A percentile compares a stretch with the other conserved stretches of the same genome.
phyloP scores from a whole-genome alignment of 2,797 vertebrate genomes.

The Psittacula derbiana region DNA sequence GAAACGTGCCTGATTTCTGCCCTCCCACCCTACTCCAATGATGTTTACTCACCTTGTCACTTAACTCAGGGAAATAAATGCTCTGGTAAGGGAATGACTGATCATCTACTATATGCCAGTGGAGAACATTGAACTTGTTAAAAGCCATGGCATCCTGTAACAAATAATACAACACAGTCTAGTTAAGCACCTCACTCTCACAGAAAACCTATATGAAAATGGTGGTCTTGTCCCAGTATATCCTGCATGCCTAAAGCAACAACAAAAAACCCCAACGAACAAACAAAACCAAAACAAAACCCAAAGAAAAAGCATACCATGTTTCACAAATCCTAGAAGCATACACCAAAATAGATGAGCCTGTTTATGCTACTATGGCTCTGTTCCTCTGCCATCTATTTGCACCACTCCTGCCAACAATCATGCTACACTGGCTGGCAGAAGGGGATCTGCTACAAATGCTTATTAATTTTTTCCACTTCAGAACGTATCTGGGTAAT shows the following conservation, averaged over 20 bases:
- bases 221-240: neutral
- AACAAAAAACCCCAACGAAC: neutral
- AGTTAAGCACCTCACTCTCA: neutral
- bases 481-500: neutral
- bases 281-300: neutral
- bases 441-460: neutral
- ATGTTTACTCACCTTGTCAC: conserved; percentile 81
- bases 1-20: neutral
- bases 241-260: neutral
- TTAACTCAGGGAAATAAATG: conserved; percentile 86
- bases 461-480: neutral
- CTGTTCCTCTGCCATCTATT: neutral
- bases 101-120: conserved; percentile 98
- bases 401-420: neutral
- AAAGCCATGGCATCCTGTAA: conserved; percentile 94
- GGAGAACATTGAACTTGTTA: conserved; percentile 96
- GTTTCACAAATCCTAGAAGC: neutral
- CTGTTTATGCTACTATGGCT: neutral
- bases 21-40: neutral
- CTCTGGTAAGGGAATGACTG: conserved; percentile 93
- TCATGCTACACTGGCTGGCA: neutral
- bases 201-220: neutral
- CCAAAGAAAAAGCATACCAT: neutral
- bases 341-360: neutral
- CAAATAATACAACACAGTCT: neutral